Evolutionary conservation across 2,113 vertebrate genomes (phyloP).

Genomic region (Elaphurus davidianus): DNA sequence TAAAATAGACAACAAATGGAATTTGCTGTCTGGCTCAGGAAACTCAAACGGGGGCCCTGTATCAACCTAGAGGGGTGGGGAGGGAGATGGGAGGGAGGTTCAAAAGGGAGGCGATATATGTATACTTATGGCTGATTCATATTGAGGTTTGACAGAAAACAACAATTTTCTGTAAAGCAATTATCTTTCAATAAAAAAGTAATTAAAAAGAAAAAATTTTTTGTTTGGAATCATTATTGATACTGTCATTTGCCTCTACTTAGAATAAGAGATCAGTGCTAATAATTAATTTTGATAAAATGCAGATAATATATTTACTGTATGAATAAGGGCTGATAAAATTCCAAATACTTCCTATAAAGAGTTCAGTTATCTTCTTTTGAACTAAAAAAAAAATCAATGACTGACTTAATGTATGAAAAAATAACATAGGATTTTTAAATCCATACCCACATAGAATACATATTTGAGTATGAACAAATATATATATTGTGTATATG

Average conservation of each 20-base stretch:
- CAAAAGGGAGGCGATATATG: neutral
- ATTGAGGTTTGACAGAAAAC: neutral
- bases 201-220: neutral
- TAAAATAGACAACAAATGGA: neutral
- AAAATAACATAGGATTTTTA: neutral
- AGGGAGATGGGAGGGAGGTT: neutral
- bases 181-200: neutral
- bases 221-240: neutral
- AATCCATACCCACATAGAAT: neutral
- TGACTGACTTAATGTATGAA: neutral
- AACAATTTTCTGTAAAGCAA: neutral
- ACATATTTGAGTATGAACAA: neutral
- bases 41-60: neutral
- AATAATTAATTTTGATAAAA: conserved; percentile 2
- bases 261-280: neutral
- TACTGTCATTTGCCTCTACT: neutral
- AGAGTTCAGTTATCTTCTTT: neutral
- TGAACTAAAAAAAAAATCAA: neutral
- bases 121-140: neutral
- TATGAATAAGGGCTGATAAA: neutral
- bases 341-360: neutral
- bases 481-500: neutral
- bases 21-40: neutral
- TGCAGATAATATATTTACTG: neutral
- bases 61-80: neutral